These are phyloP conservation scores for Cetoscarus ocellatus DNA, from an alignment of 2,797 vertebrate genomes.

Conservation along the genomic window DNA sequence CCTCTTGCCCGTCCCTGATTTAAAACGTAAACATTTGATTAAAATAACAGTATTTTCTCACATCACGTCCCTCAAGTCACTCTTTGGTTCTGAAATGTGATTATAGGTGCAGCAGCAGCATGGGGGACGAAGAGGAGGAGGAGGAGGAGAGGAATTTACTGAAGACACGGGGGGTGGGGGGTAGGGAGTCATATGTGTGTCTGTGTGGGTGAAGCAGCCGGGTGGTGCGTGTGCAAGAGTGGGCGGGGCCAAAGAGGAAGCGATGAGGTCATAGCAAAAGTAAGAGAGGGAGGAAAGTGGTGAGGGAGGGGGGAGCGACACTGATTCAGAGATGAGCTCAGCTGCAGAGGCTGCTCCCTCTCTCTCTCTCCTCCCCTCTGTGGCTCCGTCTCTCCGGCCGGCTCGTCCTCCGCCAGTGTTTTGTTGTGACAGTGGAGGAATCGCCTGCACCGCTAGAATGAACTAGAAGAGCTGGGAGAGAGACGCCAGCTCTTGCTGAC, in stretches of 20 bases:
- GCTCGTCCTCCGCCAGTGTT: conserved; percentile 66
- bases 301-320: conserved; percentile 66
- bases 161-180: conserved; percentile 29
- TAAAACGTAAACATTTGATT: not conserved
- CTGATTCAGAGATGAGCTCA: conserved; percentile 85
- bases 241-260: conserved; percentile 75
- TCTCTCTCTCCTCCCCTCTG: conserved; percentile 24
- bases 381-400: conserved; percentile 43
- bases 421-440: conserved; percentile 72
- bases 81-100: conserved; percentile 33
- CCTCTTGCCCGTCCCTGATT: too few relatives aligned
- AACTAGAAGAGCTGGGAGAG: conserved; percentile 57
- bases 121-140: conserved; percentile 9
- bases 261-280: conserved; percentile 80
- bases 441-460: conserved; percentile 67
- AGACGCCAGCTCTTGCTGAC: conserved; percentile 67
- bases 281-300: conserved; percentile 26
- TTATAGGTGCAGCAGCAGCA: conserved; percentile 23
- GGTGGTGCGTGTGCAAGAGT: conserved; percentile 56
- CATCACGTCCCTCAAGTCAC: not conserved
- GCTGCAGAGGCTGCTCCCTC: conserved; percentile 73
- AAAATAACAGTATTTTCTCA: not conserved
- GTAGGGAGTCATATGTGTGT: conserved; percentile 1
- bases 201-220: conserved; percentile 33
- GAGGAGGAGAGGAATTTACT: conserved; percentile 30